Percentiles rank a stretch among this genome's conserved stretches.
These are phyloP conservation scores for Alsophila aescularia DNA, from an alignment of 2,888 invertebrate genomes.

Conservation along the genomic window DNA sequence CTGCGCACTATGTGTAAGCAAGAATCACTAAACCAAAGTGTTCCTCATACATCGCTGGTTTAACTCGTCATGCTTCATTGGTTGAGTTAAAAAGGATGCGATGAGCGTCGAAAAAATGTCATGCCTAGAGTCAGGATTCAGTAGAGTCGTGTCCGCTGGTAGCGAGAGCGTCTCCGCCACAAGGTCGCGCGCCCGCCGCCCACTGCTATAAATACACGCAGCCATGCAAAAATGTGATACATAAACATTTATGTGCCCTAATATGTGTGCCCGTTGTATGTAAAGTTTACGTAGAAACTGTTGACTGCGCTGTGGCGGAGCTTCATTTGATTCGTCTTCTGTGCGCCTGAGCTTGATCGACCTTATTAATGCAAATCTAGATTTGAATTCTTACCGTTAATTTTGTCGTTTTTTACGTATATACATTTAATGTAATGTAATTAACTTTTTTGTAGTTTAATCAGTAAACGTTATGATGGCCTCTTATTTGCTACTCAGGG, in stretches of 20 bases:
- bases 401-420: background rate
- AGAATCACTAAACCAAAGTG: background rate
- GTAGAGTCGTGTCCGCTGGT: slow-evolving; percentile 48
- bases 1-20: slow-evolving; percentile 37
- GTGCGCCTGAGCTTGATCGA: slow-evolving; percentile 38
- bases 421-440: background rate
- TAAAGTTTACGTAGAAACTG: slow-evolving; percentile 30
- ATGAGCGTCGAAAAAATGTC: slow-evolving; percentile 34
- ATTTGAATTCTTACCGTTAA: slow-evolving; percentile 3
- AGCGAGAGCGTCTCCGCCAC: slow-evolving; percentile 67
- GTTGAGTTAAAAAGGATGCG: slow-evolving; percentile 29
- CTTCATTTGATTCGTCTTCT: slow-evolving; percentile 42
- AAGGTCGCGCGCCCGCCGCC: slow-evolving; percentile 78
- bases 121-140: slow-evolving; percentile 23
- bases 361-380: slow-evolving; percentile 1
- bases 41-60: slow-evolving; percentile 45
- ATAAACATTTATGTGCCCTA: slow-evolving; percentile 70
- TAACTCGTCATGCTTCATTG: background rate
- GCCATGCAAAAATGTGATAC: slow-evolving; percentile 78
- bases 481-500: too few species aligned
- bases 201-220: slow-evolving; percentile 79
- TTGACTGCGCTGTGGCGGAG: slow-evolving; percentile 11
- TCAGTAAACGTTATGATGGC: too few species aligned
- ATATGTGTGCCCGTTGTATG: slow-evolving; percentile 51
- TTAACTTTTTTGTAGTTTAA: too few species aligned